These are phyloP conservation scores for Hetaerina titia DNA, from an alignment of 2,888 invertebrate genomes.

Conservation along the genomic window DNA sequence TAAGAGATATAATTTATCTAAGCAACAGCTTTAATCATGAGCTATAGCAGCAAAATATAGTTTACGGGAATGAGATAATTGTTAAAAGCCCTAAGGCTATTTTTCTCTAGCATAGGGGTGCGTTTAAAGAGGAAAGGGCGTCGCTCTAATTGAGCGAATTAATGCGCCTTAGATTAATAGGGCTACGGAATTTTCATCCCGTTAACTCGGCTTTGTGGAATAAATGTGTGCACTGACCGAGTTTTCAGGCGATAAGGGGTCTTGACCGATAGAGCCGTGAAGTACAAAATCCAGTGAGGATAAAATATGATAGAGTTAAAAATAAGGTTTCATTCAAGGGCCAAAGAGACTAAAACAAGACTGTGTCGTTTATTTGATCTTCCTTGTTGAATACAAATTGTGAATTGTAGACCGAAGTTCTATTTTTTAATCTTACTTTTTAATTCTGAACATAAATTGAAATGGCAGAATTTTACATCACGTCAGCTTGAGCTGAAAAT, in stretches of 20 bases:
- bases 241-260: constrained; percentile 8
- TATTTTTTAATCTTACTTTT: neutral
- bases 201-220: neutral
- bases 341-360: neutral
- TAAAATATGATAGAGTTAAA: neutral
- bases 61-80: neutral
- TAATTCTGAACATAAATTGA: neutral
- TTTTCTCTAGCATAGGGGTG: neutral
- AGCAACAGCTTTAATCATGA: neutral
- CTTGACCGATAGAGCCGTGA: constrained; percentile 10
- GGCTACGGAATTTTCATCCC: neutral
- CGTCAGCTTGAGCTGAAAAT: neutral
- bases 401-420: neutral
- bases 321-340: neutral
- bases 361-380: neutral
- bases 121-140: neutral
- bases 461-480: neutral
- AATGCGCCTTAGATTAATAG: constrained; percentile 7
- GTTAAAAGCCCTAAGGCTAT: neutral
- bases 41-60: neutral
- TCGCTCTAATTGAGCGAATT: constrained; percentile 7
- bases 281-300: neutral
- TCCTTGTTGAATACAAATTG: neutral
- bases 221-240: constrained; percentile 23
- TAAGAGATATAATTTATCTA: too few species aligned